These are phyloP conservation scores for Saxicola maurus DNA, from an alignment of 2,797 vertebrate species.

Conservation along the genomic window DNA sequence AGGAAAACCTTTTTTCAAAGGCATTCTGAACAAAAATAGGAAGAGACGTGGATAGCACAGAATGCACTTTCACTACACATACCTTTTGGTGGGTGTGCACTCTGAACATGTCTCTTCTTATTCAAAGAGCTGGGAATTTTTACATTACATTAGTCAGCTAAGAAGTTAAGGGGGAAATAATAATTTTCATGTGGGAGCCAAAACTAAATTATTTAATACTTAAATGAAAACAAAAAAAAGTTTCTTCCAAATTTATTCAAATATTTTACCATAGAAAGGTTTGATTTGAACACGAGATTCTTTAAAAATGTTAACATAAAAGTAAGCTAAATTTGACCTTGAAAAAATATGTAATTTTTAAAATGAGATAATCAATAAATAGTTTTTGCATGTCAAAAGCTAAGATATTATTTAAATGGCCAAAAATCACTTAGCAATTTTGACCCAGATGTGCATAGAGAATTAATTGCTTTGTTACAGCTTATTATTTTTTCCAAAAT, in stretches of 20 bases:
- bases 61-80: constrained; percentile 20
- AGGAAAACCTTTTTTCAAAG: constrained; percentile 32
- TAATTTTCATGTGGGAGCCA: neutral
- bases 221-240: neutral
- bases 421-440: neutral
- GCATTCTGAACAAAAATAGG: constrained; percentile 40
- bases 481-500: neutral
- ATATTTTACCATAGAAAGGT: neutral
- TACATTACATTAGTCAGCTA: constrained; percentile 29
- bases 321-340: neutral
- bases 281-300: neutral
- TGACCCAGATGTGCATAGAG: neutral
- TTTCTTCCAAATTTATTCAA: neutral
- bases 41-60: neutral
- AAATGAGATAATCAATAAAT: rapidly evolving
- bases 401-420: neutral
- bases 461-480: neutral
- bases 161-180: neutral
- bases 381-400: rapidly evolving
- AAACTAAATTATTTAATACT: neutral
- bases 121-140: neutral
- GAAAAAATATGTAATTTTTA: neutral
- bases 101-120: constrained; percentile 47
- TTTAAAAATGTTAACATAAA: neutral
- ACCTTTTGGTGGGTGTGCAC: constrained; percentile 55